Evolutionary conservation across 2,888 invertebrate species (phyloP).

Genomic region (Orchesellides sinensis): DNA sequence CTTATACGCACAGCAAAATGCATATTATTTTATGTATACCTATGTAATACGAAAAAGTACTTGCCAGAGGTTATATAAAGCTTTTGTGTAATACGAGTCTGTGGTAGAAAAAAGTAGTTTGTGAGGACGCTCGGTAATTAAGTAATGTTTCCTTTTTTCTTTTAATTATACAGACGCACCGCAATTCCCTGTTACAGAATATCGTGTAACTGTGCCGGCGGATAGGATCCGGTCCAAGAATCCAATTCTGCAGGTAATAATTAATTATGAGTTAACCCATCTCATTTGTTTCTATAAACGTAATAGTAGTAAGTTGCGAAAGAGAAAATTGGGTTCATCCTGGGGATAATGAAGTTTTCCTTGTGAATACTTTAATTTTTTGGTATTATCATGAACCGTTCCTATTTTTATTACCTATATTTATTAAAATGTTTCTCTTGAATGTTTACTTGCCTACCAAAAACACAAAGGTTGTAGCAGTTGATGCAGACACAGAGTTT

Average conservation of each 20-base stretch:
- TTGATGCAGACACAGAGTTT: constrained; percentile 87
- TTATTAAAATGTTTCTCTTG: not conserved
- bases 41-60: not conserved
- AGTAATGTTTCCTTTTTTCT: constrained; percentile 8
- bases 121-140: constrained; percentile 3
- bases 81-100: not conserved
- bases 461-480: constrained; percentile 81
- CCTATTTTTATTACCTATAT: not conserved
- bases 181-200: constrained; percentile 76
- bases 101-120: not conserved
- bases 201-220: constrained; percentile 77
- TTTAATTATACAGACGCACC: constrained; percentile 57
- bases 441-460: not conserved
- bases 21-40: not conserved
- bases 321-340: not conserved
- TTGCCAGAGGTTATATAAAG: not conserved
- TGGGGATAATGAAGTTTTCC: not conserved
- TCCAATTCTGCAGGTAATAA: constrained; percentile 74
- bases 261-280: constrained; percentile 19
- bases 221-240: constrained; percentile 72
- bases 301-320: not conserved
- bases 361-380: not conserved
- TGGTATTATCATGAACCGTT: not conserved
- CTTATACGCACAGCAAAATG: not conserved
- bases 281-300: constrained; percentile 7